A percentile compares a stretch with the other conserved stretches of the same genome.
Conservation (phyloP, 2,888 invertebrate species). For the Octodonta nipae region DNA sequence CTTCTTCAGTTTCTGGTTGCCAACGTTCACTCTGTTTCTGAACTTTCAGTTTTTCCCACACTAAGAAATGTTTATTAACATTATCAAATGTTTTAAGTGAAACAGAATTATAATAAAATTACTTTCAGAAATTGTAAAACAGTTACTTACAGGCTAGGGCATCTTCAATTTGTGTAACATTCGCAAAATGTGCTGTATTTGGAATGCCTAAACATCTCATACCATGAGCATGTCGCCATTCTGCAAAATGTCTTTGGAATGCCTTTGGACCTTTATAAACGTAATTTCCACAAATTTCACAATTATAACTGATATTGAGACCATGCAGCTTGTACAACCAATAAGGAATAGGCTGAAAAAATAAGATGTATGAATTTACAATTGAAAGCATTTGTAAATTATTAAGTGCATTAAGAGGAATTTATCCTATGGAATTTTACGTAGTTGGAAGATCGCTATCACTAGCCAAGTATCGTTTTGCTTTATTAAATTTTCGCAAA, state of each 20-base stretch:
- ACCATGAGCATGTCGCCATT: conserved; percentile 80
- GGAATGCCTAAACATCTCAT: conserved; percentile 96
- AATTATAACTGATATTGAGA: conserved; percentile 94
- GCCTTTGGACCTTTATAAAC: conserved; percentile 98
- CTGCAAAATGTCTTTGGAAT: conserved; percentile 96
- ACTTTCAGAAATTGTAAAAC: too few relatives aligned
- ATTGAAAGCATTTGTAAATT: too few relatives aligned
- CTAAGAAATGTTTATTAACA: too few relatives aligned
- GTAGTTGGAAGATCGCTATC: too few relatives aligned
- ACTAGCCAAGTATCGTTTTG: too few relatives aligned
- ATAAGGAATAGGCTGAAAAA: conserved; percentile 63
- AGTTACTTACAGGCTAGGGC: conserved; percentile 76
- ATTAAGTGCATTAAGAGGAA: too few relatives aligned
- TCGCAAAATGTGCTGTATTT: conserved; percentile 99
- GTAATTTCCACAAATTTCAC: conserved; percentile 98
- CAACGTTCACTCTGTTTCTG: conserved; percentile 92
- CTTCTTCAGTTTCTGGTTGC: conserved; percentile 94
- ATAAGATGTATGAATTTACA: too few relatives aligned
- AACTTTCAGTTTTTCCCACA: conserved; percentile 95
- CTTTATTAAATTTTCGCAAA: too few relatives aligned
- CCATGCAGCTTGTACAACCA: conserved; percentile 99
- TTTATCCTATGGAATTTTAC: too few relatives aligned
- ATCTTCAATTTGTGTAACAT: conserved; percentile 97
- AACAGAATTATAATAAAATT: conserved; percentile 3
- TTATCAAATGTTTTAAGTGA: neutral